Evolutionary conservation across 2,113 vertebrate genomes (phyloP), one percentile per base, ranked within the genome.

Genomic region (Aythya baeri): DNA sequence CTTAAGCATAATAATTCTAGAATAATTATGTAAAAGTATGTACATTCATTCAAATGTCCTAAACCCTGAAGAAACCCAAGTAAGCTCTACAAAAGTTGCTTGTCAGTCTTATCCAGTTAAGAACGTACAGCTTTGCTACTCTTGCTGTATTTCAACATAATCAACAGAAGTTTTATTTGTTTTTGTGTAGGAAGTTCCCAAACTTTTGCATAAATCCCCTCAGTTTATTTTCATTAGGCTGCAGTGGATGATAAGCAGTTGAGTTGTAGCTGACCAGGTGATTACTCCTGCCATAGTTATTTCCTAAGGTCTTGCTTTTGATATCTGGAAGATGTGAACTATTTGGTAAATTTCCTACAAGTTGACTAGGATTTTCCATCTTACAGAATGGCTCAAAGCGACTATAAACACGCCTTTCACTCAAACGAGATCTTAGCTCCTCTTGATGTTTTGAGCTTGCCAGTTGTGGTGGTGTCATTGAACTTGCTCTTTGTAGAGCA

Each of bases 131-230:
- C 12, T 87, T 91, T 55, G 61, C 23, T 78, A 67, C 31, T 71
- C 65, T 83, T 71, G 27, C 21, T 65, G 65, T 77, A 85, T 92
- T 91, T 80, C 59, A 89, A 49, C 52, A 89, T 5, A 70, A 86
- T 63, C 71, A 67, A 63, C n/a, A 80, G 3, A 81, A 41, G n/a
- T 86, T 83, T 97, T 97, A 98, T 82, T 99, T 99, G 94, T 94
- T 98, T 98, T 99, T 99, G 91, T 99, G 93, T 70, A 99, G 97
- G 21, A 99, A 97, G 81, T 98, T 98, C 46, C 99, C 99, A 97
- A 98, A 98, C 90, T 98, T 98, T 21, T 99, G 99, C 97, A 99
- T 98, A 95, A 99, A 98, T 76, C 98, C 98, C 83, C 98, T 98
- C 83, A 99, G 96, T 86, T 98, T 99, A 88, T 99, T 99, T 96